Evolutionary conservation across 2,113 vertebrate genomes (phyloP).

Genomic region (Eurystomus gularis): DNA sequence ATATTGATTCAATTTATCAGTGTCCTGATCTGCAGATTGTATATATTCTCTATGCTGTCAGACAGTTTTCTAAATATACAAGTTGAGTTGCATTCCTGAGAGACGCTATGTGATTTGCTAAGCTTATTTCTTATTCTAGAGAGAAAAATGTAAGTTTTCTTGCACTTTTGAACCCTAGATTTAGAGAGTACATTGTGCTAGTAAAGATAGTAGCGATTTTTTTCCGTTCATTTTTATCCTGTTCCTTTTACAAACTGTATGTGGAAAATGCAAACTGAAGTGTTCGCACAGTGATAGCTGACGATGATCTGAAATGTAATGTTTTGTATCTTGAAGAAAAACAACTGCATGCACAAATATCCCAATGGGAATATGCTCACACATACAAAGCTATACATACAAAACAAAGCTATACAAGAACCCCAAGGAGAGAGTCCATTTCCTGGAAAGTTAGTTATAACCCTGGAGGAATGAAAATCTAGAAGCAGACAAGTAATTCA

Average conservation of each 20-base stretch:
- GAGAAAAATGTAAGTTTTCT: slow-evolving; percentile 39
- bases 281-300: background rate
- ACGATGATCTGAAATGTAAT: background rate
- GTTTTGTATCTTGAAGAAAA: background rate
- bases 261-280: background rate
- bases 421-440: background rate
- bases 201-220: background rate
- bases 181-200: background rate
- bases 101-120: background rate
- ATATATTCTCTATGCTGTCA: background rate
- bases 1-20: slow-evolving; percentile 18
- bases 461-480: background rate
- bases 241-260: background rate
- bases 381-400: background rate
- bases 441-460: slow-evolving; percentile 25
- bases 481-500: background rate
- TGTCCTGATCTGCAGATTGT: background rate
- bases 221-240: slow-evolving; percentile 18
- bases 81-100: background rate
- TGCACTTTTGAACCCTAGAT: background rate
- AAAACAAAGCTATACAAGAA: background rate
- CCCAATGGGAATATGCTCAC: background rate
- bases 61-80: background rate
- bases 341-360: background rate
- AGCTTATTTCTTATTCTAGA: slow-evolving; percentile 11